phyloP scores from a whole-genome alignment of 92 coral and sea anemone species.

The Parazoanthus atlanticus region DNA sequence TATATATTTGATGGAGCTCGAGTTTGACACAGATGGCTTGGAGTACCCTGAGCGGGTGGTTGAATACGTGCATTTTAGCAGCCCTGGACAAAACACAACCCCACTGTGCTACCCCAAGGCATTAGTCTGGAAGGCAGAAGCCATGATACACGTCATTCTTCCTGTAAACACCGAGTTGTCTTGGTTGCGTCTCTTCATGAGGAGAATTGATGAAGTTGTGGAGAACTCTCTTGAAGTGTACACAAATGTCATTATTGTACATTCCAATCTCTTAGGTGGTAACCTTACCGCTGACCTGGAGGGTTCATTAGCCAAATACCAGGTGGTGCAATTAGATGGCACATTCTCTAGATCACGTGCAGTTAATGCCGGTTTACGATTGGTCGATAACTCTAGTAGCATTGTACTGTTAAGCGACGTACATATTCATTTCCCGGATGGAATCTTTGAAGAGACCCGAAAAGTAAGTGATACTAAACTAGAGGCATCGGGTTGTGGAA shows the following conservation, averaged over 20 bases:
- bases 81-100: conserved; percentile 23
- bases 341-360: conserved; percentile 73
- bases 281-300: conserved; percentile 39
- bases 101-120: conserved; percentile 64
- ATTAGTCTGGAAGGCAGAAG: conserved; percentile 63
- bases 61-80: conserved; percentile 62
- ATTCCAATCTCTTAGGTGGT: conserved; percentile 41
- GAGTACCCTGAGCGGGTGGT: conserved; percentile 73
- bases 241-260: conserved; percentile 64
- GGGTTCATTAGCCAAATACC: conserved; percentile 42
- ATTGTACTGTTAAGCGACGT: conserved; percentile 69
- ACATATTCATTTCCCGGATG: conserved; percentile 68
- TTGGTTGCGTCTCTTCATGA: conserved; percentile 63
- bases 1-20: conserved; percentile 65
- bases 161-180: conserved; percentile 63
- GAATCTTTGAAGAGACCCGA: conserved; percentile 74
- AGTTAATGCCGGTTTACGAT: conserved; percentile 65
- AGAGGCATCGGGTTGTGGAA: background rate
- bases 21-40: conserved; percentile 72
- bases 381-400: conserved; percentile 50
- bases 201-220: conserved; percentile 57
- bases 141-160: conserved; percentile 53
- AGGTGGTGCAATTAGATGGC: conserved; percentile 50
- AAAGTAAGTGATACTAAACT: conserved; percentile 51
- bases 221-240: conserved; percentile 70